phyloP scores from a whole-genome alignment of 2,113 vertebrate species.

The Delphinus delphis region DNA sequence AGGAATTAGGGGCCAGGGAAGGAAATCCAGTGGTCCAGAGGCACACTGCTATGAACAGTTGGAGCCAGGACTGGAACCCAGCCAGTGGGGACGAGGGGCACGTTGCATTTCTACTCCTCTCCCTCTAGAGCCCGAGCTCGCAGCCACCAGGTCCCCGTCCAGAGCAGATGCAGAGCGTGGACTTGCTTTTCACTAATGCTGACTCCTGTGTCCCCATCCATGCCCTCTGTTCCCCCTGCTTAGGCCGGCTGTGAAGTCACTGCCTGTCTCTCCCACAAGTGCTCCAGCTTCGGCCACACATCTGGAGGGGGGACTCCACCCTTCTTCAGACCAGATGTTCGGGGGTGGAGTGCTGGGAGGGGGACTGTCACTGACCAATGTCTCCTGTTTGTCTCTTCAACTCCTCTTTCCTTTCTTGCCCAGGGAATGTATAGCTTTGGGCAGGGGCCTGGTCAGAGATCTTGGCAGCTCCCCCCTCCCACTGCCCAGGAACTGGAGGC shows the following conservation, averaged over 20 bases:
- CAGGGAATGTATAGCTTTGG: background rate
- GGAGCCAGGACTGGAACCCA: background rate
- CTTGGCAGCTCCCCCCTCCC: background rate
- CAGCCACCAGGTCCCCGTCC: background rate
- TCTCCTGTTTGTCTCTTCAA: constrained; percentile 40
- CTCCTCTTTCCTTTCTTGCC: background rate
- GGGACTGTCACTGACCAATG: constrained; percentile 16
- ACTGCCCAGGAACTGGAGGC: background rate
- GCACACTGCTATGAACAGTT: background rate
- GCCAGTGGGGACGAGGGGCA: background rate
- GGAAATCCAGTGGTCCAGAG: background rate
- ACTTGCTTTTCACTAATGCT: background rate
- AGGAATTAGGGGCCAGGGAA: background rate
- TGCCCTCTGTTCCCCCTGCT: constrained; percentile 57
- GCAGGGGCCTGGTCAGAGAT: background rate
- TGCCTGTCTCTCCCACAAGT: constrained; percentile 60
- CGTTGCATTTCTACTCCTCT: background rate
- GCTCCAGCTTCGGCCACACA: constrained; percentile 74
- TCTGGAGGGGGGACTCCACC: constrained; percentile 69
- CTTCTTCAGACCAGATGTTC: constrained; percentile 76
- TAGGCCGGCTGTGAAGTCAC: constrained; percentile 76
- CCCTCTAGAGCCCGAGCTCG: background rate
- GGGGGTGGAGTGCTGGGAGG: constrained; percentile 61
- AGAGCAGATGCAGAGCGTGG: background rate
- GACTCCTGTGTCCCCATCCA: constrained; percentile 54